A percentile compares a stretch with the other conserved stretches of the same genome.
These are phyloP conservation scores for Tympanoctomys barrerae DNA, from an alignment of 2,797 vertebrate species.

Conservation along the genomic window DNA sequence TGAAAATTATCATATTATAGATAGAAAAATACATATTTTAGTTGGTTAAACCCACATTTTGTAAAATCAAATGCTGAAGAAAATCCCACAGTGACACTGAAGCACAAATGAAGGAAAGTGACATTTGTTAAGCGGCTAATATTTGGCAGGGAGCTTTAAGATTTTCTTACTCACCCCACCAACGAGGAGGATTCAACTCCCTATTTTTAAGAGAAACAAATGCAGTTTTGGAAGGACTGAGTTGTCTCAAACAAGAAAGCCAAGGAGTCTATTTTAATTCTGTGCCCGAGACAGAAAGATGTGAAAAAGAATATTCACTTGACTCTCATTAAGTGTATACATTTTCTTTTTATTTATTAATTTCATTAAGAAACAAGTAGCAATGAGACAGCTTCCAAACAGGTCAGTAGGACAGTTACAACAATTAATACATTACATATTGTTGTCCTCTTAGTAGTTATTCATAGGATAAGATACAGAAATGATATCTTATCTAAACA, in stretches of 20 bases:
- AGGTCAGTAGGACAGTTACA: no score
- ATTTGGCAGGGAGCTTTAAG: neutral
- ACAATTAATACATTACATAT: no score
- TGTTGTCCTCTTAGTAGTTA: no score
- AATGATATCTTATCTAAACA: no score
- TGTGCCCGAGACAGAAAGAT: neutral
- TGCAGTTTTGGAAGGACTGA: neutral
- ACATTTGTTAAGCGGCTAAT: neutral
- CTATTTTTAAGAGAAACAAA: neutral
- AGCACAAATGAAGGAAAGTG: neutral
- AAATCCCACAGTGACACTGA: neutral
- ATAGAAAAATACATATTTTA: neutral
- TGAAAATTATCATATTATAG: neutral
- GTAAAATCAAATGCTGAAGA: neutral
- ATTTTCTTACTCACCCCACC: neutral
- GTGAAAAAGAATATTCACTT: neutral
- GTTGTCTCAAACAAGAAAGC: neutral
- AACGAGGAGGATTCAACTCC: no score
- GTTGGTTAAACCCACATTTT: neutral
- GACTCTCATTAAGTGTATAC: neutral
- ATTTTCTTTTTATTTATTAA: neutral
- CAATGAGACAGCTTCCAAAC: no score
- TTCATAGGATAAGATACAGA: no score
- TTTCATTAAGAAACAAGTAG: no score
- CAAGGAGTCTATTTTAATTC: neutral